Evolutionary conservation across 2,888 invertebrate genomes (phyloP).

Genomic region (Carabus problematicus): DNA sequence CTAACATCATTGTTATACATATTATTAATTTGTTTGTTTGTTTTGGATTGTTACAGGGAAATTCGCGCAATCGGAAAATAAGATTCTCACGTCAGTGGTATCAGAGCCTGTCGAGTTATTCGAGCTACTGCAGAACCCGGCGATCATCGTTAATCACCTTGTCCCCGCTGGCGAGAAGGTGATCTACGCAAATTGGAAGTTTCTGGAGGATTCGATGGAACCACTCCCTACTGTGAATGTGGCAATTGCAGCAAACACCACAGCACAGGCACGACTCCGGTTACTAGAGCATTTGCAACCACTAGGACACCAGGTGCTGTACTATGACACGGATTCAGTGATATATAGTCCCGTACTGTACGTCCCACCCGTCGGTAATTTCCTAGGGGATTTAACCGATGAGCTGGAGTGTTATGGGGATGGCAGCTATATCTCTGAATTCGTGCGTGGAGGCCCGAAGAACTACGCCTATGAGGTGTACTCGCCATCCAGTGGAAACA

Average conservation of each 20-base stretch:
- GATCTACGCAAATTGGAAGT: conserved; percentile 46
- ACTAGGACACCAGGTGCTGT: conserved; percentile 43
- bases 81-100: too few relatives aligned
- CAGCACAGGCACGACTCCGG: conserved; percentile 39
- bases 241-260: conserved; percentile 53
- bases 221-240: conserved; percentile 47
- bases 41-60: conserved; percentile 15
- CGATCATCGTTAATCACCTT: too few relatives aligned
- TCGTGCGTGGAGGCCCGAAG: too few relatives aligned
- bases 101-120: too few relatives aligned
- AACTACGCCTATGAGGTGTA: too few relatives aligned
- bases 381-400: conserved; percentile 52
- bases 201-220: conserved; percentile 43
- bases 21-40: conserved; percentile 40
- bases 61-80: conserved; percentile 6
- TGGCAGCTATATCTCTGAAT: too few relatives aligned
- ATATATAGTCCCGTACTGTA: conserved; percentile 47
- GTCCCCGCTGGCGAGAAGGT: conserved; percentile 16
- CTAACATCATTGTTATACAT: background rate
- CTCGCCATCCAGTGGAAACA: too few relatives aligned
- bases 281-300: conserved; percentile 48
- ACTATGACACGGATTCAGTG: conserved; percentile 54
- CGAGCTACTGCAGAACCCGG: too few relatives aligned
- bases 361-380: conserved; percentile 49
- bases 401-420: too few relatives aligned